Conservation (phyloP, 2,113 vertebrate genomes). For the Brevimyrus niger region DNA sequence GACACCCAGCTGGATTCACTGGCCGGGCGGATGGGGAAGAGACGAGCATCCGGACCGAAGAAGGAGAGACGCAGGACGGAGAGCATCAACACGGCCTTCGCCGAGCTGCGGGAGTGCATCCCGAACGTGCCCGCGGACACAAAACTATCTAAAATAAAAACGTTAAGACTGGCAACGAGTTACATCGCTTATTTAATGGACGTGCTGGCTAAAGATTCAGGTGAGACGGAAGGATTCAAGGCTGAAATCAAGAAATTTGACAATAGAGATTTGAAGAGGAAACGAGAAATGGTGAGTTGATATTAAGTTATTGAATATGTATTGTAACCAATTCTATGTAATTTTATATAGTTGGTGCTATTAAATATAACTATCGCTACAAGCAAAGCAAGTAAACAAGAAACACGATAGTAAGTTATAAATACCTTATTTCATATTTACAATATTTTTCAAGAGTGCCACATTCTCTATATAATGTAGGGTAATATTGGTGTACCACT, state of each 20-base stretch:
- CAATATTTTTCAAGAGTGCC: neutral
- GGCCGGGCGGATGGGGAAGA: constrained; percentile 66
- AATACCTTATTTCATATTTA: neutral
- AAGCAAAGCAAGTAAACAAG: neutral
- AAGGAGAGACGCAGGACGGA: constrained; percentile 85
- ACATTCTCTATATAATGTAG: neutral
- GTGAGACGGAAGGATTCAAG: constrained; percentile 83
- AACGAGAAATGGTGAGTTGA: constrained; percentile 76
- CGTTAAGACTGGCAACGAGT: constrained; percentile 76
- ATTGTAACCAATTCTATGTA: neutral
- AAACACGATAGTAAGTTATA: neutral
- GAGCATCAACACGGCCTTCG: constrained; percentile 84
- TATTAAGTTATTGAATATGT: neutral
- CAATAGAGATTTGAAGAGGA: constrained; percentile 77
- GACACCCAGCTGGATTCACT: constrained; percentile 67
- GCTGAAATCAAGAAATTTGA: constrained; percentile 88
- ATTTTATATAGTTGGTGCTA: neutral
- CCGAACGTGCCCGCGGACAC: constrained; percentile 83
- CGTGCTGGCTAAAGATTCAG: constrained; percentile 83
- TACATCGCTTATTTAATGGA: constrained; percentile 87
- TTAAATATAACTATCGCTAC: neutral
- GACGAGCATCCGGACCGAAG: constrained; percentile 73
- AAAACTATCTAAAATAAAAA: constrained; percentile 84
- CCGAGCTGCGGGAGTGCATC: constrained; percentile 79
- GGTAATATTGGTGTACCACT: neutral